Evolutionary conservation across 2,113 vertebrate genomes (phyloP).

Genomic region (Leucoraja erinaceus): DNA sequence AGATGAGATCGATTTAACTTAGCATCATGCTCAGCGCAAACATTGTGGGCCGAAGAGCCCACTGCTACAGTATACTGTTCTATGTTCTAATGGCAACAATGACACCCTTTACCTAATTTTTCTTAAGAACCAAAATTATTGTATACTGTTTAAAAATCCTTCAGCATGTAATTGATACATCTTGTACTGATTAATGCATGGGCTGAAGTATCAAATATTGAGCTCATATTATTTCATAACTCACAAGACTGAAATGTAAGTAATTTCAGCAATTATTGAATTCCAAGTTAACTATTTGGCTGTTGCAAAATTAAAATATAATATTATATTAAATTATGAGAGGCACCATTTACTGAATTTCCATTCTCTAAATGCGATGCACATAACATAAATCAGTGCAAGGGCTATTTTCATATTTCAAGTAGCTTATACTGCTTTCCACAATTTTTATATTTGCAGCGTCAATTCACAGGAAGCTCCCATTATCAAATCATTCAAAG

Average conservation of each 20-base stretch:
- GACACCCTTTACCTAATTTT: too few relatives aligned
- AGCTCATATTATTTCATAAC: constrained; percentile 4
- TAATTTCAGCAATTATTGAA: neutral
- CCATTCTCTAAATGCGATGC: neutral
- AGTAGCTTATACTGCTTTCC: too few relatives aligned
- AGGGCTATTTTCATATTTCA: neutral
- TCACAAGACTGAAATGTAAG: neutral
- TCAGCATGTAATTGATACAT: neutral
- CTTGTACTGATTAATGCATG: neutral
- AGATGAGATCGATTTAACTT: too few relatives aligned
- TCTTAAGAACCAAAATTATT: neutral
- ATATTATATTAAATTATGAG: too few relatives aligned
- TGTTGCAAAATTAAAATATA: too few relatives aligned
- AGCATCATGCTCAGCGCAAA: too few relatives aligned
- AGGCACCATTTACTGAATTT: too few relatives aligned
- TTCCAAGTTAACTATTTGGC: neutral
- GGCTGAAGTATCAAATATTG: neutral
- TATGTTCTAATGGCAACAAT: too few relatives aligned
- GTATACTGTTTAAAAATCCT: neutral
- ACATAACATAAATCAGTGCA: neutral
- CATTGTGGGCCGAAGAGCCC: too few relatives aligned
- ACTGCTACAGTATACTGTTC: too few relatives aligned
- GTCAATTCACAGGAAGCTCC: neutral
- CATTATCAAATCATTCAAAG: neutral
- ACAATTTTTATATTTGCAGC: neutral